Conservation (phyloP, 2,797 vertebrate species). For the Helostoma temminkii region DNA sequence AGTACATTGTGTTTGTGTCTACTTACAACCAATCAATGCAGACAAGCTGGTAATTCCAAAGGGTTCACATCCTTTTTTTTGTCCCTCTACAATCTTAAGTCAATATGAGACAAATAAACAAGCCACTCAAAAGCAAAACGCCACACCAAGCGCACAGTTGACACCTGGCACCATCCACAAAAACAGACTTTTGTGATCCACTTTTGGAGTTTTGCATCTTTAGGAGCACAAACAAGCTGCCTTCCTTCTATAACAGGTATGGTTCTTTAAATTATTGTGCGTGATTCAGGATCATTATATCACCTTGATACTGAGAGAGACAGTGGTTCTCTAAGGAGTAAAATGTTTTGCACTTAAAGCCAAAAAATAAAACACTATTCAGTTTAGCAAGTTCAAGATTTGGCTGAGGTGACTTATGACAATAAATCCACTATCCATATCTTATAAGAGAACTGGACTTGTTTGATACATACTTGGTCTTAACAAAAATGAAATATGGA, state of each 20-base stretch:
- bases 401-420: conserved; percentile 3
- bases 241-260: conserved; percentile 39
- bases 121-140: conserved; percentile 13
- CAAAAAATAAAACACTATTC: not conserved
- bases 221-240: conserved; percentile 59
- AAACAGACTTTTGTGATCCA: conserved; percentile 36
- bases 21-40: not conserved
- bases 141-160: conserved; percentile 31
- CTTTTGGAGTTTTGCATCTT: conserved; percentile 25
- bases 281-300: conserved; percentile 57
- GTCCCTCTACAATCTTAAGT: conserved; percentile 18
- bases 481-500: conserved; percentile 11
- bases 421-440: not conserved
- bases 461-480: not conserved
- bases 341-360: conserved; percentile 11
- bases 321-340: conserved; percentile 8
- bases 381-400: conserved; percentile 1
- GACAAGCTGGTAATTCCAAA: not conserved
- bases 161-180: conserved; percentile 9
- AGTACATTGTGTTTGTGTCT: not conserved
- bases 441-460: not conserved
- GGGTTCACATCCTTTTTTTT: not conserved
- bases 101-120: conserved; percentile 21
- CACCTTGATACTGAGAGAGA: conserved; percentile 27
- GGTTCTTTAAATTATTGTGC: conserved; percentile 62